These are phyloP conservation scores for Equus przewalskii DNA, from an alignment of 2,113 vertebrate genomes.

Conservation along the genomic window DNA sequence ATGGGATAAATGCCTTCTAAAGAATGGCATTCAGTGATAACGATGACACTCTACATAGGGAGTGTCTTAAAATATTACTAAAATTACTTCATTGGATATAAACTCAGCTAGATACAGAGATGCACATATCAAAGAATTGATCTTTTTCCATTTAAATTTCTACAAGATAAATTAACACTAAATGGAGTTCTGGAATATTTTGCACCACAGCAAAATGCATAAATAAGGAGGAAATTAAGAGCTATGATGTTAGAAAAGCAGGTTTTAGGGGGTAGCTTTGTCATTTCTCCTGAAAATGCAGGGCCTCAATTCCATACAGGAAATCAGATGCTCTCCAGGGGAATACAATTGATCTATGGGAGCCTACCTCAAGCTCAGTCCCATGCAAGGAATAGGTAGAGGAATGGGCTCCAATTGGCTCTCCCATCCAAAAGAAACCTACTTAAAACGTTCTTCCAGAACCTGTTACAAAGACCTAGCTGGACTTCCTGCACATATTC, in stretches of 20 bases:
- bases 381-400: accelerated
- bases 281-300: neutral
- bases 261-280: neutral
- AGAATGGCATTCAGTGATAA: conserved; percentile 56
- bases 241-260: neutral
- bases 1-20: conserved; percentile 41
- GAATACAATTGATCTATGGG: neutral
- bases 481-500: accelerated
- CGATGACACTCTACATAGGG: conserved; percentile 36
- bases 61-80: conserved; percentile 66
- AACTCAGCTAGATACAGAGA: conserved; percentile 32
- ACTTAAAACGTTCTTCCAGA: neutral
- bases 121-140: neutral
- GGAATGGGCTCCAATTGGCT: neutral
- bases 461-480: too few species aligned
- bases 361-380: neutral
- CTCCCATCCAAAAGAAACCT: neutral
- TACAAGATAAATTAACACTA: conserved; percentile 34
- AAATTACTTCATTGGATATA: conserved; percentile 49
- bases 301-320: neutral
- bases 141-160: conserved; percentile 19
- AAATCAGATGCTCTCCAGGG: neutral
- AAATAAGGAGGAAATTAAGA: neutral
- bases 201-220: neutral
- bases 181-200: conserved; percentile 24